Evolutionary conservation across 2,797 vertebrate species (phyloP).

Genomic region (Prionace glauca): DNA sequence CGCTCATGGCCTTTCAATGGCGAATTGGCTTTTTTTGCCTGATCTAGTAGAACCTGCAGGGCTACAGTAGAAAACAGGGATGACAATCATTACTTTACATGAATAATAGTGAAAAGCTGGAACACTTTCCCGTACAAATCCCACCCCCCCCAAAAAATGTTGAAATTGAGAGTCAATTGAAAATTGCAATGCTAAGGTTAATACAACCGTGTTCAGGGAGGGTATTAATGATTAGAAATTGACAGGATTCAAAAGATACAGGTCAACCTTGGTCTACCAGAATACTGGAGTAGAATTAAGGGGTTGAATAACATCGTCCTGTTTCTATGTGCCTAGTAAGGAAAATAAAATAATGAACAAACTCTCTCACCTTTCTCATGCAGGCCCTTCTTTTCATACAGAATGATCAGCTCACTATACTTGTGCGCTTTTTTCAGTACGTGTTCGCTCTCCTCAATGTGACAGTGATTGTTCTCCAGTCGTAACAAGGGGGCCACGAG

Average conservation of each 20-base stretch:
- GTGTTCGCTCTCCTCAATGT: constrained; percentile 95
- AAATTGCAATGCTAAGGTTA: background rate
- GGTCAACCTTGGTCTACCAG: background rate
- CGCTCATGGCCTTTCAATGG: constrained; percentile 95
- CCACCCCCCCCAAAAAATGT: background rate
- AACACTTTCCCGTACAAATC: background rate
- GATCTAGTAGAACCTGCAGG: constrained; percentile 89
- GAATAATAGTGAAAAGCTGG: background rate
- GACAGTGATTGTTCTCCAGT: constrained; percentile 97
- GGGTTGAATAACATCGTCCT: background rate
- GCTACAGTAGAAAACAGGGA: constrained; percentile 56
- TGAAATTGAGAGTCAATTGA: background rate
- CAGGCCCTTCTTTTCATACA: constrained; percentile 96
- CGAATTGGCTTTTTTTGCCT: constrained; percentile 96
- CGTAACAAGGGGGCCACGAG: constrained; percentile 89
- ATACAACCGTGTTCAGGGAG: background rate
- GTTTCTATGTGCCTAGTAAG: background rate
- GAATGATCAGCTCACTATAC: constrained; percentile 95
- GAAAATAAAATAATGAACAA: background rate
- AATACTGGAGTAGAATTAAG: background rate
- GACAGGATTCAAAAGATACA: background rate
- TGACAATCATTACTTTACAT: background rate
- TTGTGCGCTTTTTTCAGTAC: constrained; percentile 97
- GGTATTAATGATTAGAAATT: background rate
- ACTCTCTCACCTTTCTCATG: constrained; percentile 81